Percentiles rank a stretch among this genome's conserved stretches.
phyloP scores from a whole-genome alignment of 2,797 vertebrate genomes.

The Lepus townsendii region DNA sequence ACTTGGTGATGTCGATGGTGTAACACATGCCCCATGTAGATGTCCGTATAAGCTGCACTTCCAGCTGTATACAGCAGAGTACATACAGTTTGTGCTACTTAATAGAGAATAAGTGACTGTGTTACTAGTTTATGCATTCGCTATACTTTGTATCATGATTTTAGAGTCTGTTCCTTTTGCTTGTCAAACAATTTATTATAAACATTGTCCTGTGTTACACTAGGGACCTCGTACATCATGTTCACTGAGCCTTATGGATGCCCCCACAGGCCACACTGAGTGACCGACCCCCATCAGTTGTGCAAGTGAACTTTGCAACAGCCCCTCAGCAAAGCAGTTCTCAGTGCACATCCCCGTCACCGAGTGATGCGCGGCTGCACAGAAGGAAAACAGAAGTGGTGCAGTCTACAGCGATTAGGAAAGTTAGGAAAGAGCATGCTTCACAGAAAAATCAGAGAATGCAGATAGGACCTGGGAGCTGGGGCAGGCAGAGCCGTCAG shows the following conservation, averaged over 20 bases:
- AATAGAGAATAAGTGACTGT: too few species aligned
- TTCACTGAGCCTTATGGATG: not conserved
- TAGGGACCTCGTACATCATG: not conserved
- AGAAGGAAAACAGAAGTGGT: not conserved
- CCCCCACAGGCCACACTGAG: not conserved
- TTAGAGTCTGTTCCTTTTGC: not conserved
- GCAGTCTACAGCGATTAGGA: not conserved
- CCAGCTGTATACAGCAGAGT: too few species aligned
- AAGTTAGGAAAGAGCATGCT: not conserved
- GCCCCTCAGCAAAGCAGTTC: not conserved
- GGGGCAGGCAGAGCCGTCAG: not conserved
- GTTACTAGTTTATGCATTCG: too few species aligned
- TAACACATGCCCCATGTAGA: too few species aligned
- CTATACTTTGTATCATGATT: not conserved
- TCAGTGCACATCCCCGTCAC: not conserved
- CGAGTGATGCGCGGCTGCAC: not conserved
- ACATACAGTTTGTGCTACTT: too few species aligned
- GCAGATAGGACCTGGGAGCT: accelerated
- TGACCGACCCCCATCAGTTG: not conserved
- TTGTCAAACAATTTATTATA: not conserved
- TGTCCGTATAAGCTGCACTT: too few species aligned
- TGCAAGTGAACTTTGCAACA: not conserved
- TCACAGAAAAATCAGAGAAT: not conserved
- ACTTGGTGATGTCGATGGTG: too few species aligned
- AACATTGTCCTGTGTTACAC: not conserved